These are phyloP conservation scores for Australoheros scitulus DNA, from an alignment of 2,113 vertebrate genomes.

Conservation along the genomic window DNA sequence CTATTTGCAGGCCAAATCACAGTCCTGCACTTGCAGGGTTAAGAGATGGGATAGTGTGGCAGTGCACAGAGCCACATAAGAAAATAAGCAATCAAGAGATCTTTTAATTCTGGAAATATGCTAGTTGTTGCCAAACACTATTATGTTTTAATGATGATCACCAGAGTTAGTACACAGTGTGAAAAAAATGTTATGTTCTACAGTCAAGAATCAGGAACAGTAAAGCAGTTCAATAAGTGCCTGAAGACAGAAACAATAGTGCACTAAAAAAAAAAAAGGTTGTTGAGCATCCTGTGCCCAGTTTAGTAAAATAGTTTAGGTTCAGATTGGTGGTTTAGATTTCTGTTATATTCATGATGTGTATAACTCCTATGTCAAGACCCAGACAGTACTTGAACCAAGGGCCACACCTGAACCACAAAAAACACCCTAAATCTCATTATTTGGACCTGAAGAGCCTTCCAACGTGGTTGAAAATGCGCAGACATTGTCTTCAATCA, in stretches of 20 bases:
- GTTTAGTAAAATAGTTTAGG: background rate
- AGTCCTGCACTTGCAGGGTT: background rate
- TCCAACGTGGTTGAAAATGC: background rate
- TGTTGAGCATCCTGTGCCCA: background rate
- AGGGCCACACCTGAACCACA: background rate
- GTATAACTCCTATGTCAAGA: background rate
- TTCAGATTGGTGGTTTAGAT: background rate
- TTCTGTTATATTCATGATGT: background rate
- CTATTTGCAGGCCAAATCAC: conserved; percentile 6
- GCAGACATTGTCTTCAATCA: background rate
- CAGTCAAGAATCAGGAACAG: background rate
- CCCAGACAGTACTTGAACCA: background rate
- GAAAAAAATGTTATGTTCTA: background rate
- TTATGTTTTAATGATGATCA: background rate
- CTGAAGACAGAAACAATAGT: background rate
- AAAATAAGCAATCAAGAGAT: background rate
- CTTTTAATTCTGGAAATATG: background rate
- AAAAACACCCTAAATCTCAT: background rate
- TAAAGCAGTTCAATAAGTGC: background rate
- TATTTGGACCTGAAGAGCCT: conserved; percentile 16
- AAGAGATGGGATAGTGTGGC: background rate
- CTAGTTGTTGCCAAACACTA: background rate
- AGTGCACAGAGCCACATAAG: conserved; percentile 15
- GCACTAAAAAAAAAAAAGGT: conserved; percentile 13
- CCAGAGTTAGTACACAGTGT: conserved; percentile 18